Percentiles rank a stretch among this genome's conserved stretches.
Evolutionary conservation across 1,140 invertebrate species (phyloP).

Genomic region (Druon quercuslanigerum): DNA sequence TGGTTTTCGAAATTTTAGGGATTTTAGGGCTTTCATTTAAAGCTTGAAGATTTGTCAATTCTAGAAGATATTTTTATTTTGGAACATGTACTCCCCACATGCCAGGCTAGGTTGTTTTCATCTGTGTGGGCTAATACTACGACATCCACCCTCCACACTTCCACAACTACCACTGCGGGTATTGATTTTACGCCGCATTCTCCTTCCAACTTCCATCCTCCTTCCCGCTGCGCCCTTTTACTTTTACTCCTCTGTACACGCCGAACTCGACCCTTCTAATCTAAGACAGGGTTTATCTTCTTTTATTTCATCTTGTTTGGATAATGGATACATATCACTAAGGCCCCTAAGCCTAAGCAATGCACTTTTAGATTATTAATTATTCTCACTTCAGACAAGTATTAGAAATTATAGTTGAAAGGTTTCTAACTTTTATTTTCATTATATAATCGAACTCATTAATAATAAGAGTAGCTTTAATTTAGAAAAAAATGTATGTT

Average conservation of each 20-base stretch:
- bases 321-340: too few relatives aligned
- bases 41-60: neutral
- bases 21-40: neutral
- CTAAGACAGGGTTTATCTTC: neutral
- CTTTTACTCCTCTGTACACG: constrained; percentile 33
- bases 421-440: too few relatives aligned
- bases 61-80: constrained; percentile 12
- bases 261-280: neutral
- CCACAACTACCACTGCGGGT: constrained; percentile 35
- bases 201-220: constrained; percentile 30
- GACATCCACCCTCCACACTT: neutral
- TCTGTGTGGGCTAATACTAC: constrained; percentile 1
- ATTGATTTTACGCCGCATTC: constrained; percentile 44
- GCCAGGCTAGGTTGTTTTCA: constrained; percentile 11
- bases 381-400: too few relatives aligned
- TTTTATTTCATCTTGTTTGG: too few relatives aligned
- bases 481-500: too few relatives aligned
- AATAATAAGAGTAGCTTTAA: too few relatives aligned
- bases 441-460: too few relatives aligned
- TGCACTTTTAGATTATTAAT: too few relatives aligned
- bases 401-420: too few relatives aligned
- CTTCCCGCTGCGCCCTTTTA: constrained; percentile 17
- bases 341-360: too few relatives aligned
- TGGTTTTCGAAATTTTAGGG: too few relatives aligned
- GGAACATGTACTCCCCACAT: constrained; percentile 1